Base-by-base conservation (phyloP, 2,888 invertebrate genomes). In the Ceriagrion tenellum region DNA sequence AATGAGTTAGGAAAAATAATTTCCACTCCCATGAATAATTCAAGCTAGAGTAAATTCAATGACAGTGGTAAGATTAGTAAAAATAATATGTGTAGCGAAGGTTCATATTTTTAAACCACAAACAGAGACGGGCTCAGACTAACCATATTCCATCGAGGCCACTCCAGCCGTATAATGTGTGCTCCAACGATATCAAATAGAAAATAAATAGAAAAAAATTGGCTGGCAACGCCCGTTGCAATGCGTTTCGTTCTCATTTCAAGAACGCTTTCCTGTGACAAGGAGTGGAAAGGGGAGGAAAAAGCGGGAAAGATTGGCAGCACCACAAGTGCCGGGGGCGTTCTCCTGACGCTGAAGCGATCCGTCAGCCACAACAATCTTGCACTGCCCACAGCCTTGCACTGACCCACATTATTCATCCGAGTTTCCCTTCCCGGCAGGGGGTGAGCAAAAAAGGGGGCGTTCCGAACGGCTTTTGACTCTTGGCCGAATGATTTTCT, bases 381-480 rank as follows among this genome's bases (percentile, higher is more conserved):
- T 40, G 93, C 63, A 69, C 69, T 69, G 93, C 93, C 93, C 47
- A 47, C 69, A 93, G 93, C 63, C 63, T 63, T 93, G 93, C 93
- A 93, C 47, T 93, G 69, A 93, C 93, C 93, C 93, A 93, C 47
- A 93, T 93, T n/a, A 69, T 93, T 69, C 47, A 18, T 59, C 16
- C 59, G 55, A 63, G 47, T 93, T 93, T 93, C 93, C 69, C 47
- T 40, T 40, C 23, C n/a, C 47, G 3, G 6, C 47, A 0, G 6
- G 81, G 35, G 81, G 0, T 69, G n/a, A 69, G 69, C 69, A 69
- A 59, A 8, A n/a, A 4, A 47, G 47, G 47, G 47, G 2, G 47
- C 47, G 47, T 47, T 2, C 47, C 2, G 47, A 47, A 47, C 8
- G 47, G n/a, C 47, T 8, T 47, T 47, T 2, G 47, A 47, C 47